These are phyloP conservation scores for Oncorhynchus kisutch DNA, from an alignment of 2,113 vertebrate species.

Conservation along the genomic window DNA sequence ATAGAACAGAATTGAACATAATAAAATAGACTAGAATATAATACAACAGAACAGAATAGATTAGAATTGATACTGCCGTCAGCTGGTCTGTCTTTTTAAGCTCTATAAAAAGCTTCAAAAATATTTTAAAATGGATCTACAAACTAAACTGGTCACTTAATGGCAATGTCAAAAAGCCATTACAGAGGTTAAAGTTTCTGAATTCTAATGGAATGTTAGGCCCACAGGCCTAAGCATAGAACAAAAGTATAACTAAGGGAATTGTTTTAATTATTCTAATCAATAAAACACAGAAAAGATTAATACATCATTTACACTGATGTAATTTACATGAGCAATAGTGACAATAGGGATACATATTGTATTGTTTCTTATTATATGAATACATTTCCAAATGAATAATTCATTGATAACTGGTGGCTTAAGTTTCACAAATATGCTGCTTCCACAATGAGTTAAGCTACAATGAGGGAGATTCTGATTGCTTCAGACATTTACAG, in stretches of 20 bases:
- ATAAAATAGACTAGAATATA: too few relatives aligned
- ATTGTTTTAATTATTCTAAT: not conserved
- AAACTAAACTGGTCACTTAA: not conserved
- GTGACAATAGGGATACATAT: constrained; percentile 11
- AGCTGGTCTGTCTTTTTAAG: too few relatives aligned
- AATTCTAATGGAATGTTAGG: not conserved
- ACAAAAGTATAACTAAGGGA: not conserved
- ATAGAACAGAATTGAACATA: too few relatives aligned
- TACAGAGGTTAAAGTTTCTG: not conserved
- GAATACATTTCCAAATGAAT: constrained; percentile 16
- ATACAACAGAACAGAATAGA: too few relatives aligned
- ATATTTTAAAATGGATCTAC: not conserved
- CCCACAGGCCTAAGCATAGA: not conserved
- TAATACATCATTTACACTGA: constrained; percentile 16
- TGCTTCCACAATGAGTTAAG: not conserved
- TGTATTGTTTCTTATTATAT: constrained; percentile 2
- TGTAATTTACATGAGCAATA: constrained; percentile 11
- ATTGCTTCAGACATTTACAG: not conserved
- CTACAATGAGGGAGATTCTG: not conserved
- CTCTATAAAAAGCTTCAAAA: not conserved
- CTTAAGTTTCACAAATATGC: not conserved
- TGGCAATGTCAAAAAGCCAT: not conserved
- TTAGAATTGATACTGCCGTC: too few relatives aligned
- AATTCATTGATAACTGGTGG: constrained; percentile 5
- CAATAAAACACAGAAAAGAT: constrained; percentile 5